Evolutionary conservation across 2,888 invertebrate genomes (phyloP).

Genomic region (Sinhomidia bicolor): DNA sequence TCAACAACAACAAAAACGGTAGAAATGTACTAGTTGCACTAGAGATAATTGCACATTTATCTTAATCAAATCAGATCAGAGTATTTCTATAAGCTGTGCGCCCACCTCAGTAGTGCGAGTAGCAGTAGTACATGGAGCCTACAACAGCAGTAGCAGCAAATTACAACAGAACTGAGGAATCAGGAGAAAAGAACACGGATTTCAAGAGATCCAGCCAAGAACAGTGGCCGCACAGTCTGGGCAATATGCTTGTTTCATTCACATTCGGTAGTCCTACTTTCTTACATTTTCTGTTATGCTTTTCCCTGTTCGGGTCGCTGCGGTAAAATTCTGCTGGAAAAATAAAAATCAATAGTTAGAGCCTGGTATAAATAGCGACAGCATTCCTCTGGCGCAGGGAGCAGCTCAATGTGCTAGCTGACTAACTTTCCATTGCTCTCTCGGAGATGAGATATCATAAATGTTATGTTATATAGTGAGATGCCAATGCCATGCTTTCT

Average conservation of each 20-base stretch:
- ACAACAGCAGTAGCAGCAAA: conserved; percentile 55
- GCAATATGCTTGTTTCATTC: conserved; percentile 48
- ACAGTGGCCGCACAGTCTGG: conserved; percentile 34
- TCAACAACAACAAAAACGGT: no score
- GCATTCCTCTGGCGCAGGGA: conserved; percentile 54
- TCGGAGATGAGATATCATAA: conserved; percentile 43
- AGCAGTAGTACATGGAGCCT: conserved; percentile 10
- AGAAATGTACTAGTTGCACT: neutral
- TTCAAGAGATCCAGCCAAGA: conserved; percentile 22
- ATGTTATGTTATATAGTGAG: conserved; percentile 28
- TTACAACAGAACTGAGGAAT: conserved; percentile 7
- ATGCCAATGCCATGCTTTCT: conserved; percentile 45
- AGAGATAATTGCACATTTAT: neutral
- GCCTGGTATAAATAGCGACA: conserved; percentile 66
- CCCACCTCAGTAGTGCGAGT: neutral
- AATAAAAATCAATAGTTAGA: conserved; percentile 71
- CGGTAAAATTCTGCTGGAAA: conserved; percentile 73
- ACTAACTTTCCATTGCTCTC: neutral
- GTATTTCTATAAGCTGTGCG: conserved; percentile 1
- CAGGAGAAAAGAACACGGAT: conserved; percentile 30
- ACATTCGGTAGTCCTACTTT: conserved; percentile 46
- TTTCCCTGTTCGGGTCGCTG: conserved; percentile 67
- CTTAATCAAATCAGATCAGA: neutral
- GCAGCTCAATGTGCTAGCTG: conserved; percentile 30
- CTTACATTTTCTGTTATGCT: conserved; percentile 27